phyloP scores from a whole-genome alignment of 2,888 invertebrate species.

The Bombyx huttoni region DNA sequence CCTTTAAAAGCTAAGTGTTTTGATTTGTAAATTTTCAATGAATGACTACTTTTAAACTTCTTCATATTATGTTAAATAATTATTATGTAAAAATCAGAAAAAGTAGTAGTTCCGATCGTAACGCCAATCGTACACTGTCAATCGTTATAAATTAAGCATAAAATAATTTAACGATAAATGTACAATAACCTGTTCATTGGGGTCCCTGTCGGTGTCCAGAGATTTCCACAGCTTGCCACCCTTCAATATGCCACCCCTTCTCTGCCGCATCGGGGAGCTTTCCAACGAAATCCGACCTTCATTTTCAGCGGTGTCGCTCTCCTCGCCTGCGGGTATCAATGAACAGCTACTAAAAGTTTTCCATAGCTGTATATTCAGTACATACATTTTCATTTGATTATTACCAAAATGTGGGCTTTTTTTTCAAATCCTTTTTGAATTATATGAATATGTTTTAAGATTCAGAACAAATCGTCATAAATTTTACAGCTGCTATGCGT shows the following conservation, averaged over 20 bases:
- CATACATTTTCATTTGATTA: too few species aligned
- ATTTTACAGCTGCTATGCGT: too few species aligned
- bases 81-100: background rate
- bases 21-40: too few species aligned
- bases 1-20: too few species aligned
- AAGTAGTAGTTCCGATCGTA: background rate
- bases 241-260: conserved; percentile 81
- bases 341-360: background rate
- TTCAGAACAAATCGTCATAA: too few species aligned
- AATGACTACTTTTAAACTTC: too few species aligned
- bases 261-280: conserved; percentile 72
- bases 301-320: conserved; percentile 48
- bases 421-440: too few species aligned
- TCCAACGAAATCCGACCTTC: conserved; percentile 54
- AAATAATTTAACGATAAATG: too few species aligned
- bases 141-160: background rate
- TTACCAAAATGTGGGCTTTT: too few species aligned
- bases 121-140: background rate
- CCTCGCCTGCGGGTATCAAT: conserved; percentile 33
- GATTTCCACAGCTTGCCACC: conserved; percentile 84
- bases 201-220: conserved; percentile 52
- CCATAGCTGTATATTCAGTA: too few species aligned
- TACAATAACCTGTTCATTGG: conserved; percentile 59
- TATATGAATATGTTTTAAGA: too few species aligned
- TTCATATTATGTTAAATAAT: too few species aligned